phyloP scores from a whole-genome alignment of 1,140 invertebrate genomes.

The Drosophila biarmipes region DNA sequence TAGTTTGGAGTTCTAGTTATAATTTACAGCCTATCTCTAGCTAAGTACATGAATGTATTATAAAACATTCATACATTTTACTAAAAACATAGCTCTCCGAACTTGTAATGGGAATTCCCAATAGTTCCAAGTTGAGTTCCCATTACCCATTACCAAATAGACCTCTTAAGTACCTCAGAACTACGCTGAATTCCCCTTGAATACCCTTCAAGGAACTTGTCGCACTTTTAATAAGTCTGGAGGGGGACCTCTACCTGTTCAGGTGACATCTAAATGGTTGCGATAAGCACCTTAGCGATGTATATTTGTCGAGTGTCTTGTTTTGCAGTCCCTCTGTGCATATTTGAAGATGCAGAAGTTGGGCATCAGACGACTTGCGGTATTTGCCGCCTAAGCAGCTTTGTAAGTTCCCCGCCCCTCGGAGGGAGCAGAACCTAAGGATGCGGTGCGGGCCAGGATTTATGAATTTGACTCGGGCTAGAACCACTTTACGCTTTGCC shows the following conservation, averaged over 20 bases:
- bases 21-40: too few species aligned
- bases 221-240: constrained; percentile 20
- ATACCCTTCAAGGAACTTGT: too few species aligned
- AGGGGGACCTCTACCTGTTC: background rate
- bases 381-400: constrained; percentile 62
- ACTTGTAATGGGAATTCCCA: too few species aligned
- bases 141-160: background rate
- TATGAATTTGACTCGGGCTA: constrained; percentile 56
- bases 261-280: constrained; percentile 27
- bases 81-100: too few species aligned
- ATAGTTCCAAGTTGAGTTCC: too few species aligned
- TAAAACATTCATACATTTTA: too few species aligned
- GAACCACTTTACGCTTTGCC: constrained; percentile 14
- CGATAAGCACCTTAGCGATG: constrained; percentile 36
- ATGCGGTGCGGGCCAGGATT: constrained; percentile 28
- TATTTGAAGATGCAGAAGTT: constrained; percentile 49
- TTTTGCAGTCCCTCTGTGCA: constrained; percentile 53
- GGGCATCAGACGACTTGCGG: constrained; percentile 48
- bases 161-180: background rate
- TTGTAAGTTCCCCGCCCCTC: constrained; percentile 19
- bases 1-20: too few species aligned
- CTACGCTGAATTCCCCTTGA: background rate
- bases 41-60: too few species aligned
- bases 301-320: constrained; percentile 68
- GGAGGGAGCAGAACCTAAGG: too few species aligned